Percentiles rank a stretch among this genome's conserved stretches.
These are phyloP conservation scores for Sebastes cheni DNA, from an alignment of 2,797 vertebrate genomes.

Conservation along the genomic window DNA sequence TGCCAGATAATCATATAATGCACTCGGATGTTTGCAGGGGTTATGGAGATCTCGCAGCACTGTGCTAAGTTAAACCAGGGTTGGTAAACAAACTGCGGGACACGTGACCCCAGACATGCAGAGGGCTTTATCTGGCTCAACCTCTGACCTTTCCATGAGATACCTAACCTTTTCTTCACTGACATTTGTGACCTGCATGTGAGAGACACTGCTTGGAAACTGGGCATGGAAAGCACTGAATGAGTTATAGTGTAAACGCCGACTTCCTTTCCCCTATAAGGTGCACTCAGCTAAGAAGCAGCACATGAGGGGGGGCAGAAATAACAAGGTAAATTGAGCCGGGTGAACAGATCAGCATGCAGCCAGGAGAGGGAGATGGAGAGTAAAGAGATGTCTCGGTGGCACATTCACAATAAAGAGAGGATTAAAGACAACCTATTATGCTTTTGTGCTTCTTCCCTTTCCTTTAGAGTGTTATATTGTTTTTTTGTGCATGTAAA, in stretches of 20 bases:
- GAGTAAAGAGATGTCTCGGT: background rate
- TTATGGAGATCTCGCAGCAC: conserved; percentile 19
- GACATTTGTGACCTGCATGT: background rate
- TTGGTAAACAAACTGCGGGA: conserved; percentile 53
- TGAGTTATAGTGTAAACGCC: conserved; percentile 33
- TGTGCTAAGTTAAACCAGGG: conserved; percentile 47
- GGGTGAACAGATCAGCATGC: background rate
- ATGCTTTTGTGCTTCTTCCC: too few species aligned
- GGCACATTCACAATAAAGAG: background rate
- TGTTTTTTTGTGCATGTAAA: too few species aligned
- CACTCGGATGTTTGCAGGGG: conserved; percentile 39
- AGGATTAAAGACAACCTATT: background rate
- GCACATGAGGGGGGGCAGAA: conserved; percentile 23
- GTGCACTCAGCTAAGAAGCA: conserved; percentile 26
- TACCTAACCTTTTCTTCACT: conserved; percentile 15
- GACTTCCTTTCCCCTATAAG: conserved; percentile 37
- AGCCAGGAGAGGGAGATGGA: conserved; percentile 64
- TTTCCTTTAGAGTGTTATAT: too few species aligned
- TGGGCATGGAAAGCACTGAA: conserved; percentile 4
- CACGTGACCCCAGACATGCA: conserved; percentile 30
- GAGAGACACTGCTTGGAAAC: conserved; percentile 12
- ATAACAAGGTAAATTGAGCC: conserved; percentile 45
- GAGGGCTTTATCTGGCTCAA: conserved; percentile 44
- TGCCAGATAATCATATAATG: conserved; percentile 60
- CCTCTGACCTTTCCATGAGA: conserved; percentile 53